Conservation (phyloP, 1,140 invertebrate genomes). For the Drosophila yakuba region DNA sequence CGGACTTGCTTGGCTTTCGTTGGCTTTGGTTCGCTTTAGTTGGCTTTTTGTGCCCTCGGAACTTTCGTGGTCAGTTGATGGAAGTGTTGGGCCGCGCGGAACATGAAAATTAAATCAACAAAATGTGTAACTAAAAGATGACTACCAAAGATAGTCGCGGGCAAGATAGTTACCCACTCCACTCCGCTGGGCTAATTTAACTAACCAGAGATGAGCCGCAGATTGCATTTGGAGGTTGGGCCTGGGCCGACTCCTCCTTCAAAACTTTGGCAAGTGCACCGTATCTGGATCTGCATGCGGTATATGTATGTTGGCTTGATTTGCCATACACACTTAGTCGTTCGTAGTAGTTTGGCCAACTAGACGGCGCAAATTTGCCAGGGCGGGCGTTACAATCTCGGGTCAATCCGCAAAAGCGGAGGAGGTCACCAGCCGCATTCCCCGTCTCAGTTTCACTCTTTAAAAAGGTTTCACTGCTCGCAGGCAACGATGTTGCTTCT, state of each 20-base stretch:
- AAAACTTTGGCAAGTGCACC: constrained; percentile 30
- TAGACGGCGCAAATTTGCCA: constrained; percentile 41
- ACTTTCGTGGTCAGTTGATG: constrained; percentile 59
- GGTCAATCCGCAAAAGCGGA: constrained; percentile 66
- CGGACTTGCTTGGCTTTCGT: neutral
- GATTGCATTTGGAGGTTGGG: constrained; percentile 45
- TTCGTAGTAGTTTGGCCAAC: constrained; percentile 8
- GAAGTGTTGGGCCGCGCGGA: constrained; percentile 54
- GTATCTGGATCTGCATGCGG: constrained; percentile 59
- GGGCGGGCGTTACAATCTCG: constrained; percentile 79
- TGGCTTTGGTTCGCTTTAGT: neutral
- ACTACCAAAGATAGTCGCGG: constrained; percentile 65
- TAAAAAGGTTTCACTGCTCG: constrained; percentile 83
- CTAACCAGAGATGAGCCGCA: constrained; percentile 53
- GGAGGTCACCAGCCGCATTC: constrained; percentile 72
- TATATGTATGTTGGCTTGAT: constrained; percentile 58
- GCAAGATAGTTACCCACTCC: constrained; percentile 61
- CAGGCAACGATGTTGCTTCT: constrained; percentile 25
- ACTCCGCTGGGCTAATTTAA: constrained; percentile 69
- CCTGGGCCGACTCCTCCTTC: constrained; percentile 1
- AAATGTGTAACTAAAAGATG: constrained; percentile 79
- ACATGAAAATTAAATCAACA: constrained; percentile 80
- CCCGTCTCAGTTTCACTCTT: constrained; percentile 73
- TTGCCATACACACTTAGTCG: constrained; percentile 68
- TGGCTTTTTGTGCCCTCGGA: constrained; percentile 15